These are phyloP conservation scores for Apoda limacodes DNA, from an alignment of 2,888 invertebrate species.

Conservation along the genomic window DNA sequence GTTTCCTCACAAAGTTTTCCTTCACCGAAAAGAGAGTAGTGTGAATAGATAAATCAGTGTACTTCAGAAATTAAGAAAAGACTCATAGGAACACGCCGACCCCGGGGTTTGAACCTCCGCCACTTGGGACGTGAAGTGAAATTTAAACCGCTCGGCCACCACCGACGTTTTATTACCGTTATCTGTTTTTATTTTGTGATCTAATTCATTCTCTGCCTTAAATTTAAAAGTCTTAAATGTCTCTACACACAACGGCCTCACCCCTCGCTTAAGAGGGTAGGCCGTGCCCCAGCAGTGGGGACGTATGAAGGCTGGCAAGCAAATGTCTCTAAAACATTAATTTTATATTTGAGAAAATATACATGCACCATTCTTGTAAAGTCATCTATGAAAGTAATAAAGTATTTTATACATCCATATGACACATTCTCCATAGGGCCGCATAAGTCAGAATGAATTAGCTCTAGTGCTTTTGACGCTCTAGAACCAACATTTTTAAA, in stretches of 20 bases:
- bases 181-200: slow-evolving; percentile 11
- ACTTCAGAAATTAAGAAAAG: no score
- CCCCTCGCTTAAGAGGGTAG: no score
- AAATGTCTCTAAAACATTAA: slow-evolving; percentile 7
- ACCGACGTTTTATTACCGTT: slow-evolving; percentile 19
- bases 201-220: slow-evolving; percentile 10
- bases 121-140: no score
- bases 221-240: slow-evolving; percentile 8
- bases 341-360: slow-evolving; percentile 12
- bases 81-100: no score
- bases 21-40: no score
- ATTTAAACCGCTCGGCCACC: no score
- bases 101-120: no score
- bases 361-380: slow-evolving; percentile 11
- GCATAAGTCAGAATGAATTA: slow-evolving; percentile 7
- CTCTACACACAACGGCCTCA: no score
- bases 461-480: slow-evolving; percentile 10
- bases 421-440: slow-evolving; percentile 10
- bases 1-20: no score
- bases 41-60: no score
- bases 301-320: no score
- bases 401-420: slow-evolving; percentile 13
- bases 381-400: slow-evolving; percentile 15
- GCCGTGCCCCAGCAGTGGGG: no score
- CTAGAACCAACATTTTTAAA: slow-evolving; percentile 14